Conservation (phyloP, 53 echinoderm and acorn worm species). For the Luidia sarsii region DNA sequence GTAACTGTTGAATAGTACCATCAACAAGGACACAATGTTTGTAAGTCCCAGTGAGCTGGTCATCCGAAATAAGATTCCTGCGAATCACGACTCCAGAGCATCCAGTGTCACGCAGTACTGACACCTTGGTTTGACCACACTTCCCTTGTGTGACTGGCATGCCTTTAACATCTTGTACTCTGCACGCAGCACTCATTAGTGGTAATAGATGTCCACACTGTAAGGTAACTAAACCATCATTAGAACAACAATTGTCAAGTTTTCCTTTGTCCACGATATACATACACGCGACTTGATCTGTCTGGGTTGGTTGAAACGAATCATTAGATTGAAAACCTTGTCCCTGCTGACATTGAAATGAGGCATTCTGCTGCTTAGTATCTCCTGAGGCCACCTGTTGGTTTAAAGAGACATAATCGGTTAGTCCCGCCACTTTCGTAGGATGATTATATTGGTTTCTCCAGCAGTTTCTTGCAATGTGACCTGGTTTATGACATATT, state of each 20-base stretch:
- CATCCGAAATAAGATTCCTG: not conserved
- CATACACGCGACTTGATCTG: conserved; percentile 2
- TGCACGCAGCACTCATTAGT: conserved; percentile 35
- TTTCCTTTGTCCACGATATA: not conserved
- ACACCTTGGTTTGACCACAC: not conserved
- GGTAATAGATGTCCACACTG: conserved; percentile 44
- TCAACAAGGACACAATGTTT: conserved; percentile 4
- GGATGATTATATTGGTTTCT: not conserved
- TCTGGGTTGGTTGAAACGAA: not conserved
- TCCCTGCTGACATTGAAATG: no score
- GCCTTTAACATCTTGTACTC: not conserved
- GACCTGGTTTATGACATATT: conserved; percentile 24
- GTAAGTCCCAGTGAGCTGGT: not conserved
- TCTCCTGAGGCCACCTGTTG: not conserved
- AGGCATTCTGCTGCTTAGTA: no score
- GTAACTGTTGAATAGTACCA: not conserved
- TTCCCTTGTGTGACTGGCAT: not conserved
- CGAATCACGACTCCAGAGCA: not conserved
- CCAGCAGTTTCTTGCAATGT: conserved; percentile 24
- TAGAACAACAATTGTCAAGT: conserved; percentile 27
- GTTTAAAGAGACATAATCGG: not conserved
- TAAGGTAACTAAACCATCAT: conserved; percentile 3
- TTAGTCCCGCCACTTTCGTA: conserved; percentile 15
- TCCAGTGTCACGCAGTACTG: not conserved
- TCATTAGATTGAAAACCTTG: no score